Evolutionary conservation across 2,113 vertebrate species (phyloP), one percentile per base, ranked within the genome.

Genomic region (Propithecus coquereli): DNA sequence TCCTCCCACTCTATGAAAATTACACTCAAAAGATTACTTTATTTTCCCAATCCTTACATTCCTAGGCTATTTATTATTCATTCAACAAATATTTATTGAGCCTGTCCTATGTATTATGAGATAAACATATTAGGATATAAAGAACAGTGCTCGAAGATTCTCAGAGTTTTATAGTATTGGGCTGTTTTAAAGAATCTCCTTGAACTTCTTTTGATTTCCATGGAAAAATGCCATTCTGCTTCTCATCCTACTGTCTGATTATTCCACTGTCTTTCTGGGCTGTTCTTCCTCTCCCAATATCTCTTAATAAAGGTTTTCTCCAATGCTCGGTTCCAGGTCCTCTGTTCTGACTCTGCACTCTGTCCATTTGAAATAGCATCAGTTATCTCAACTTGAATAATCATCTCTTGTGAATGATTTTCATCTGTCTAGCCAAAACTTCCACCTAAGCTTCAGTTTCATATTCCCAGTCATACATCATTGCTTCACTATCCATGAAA

Each of bases 151-250:
- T 76, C 87, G 27, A 92, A n/a, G 11, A 86, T 84, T 45, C 52
- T 80, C 79, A 80, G 20, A 27, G 79, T 73, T 91, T 76, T 45
- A 32, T 88, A 61, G 11, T 14, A 71, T 30, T 91, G 70, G 10
- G 6, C 68, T 94, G 6, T 91, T 94, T 71, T 71, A 87, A 76
- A 95, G 54, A 92, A 30, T 92, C 71, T 87, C 88, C 13, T 92
- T 90, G 17, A 87, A 63, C 27, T 61, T 85, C 76, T 76, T 79
- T 88, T 79, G 22, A 97, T 96, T 95, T 95, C 82, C 89, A 83
- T 95, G 86, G 87, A 93, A 95, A 96, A 43, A 52, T 5, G 54
- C 3, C 25, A 57, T 68, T 92, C 13, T 77, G 37, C 32, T 81
- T 88, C 59, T 87, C 32, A 18, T 47, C 66, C 43, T 30, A 61